phyloP scores from a whole-genome alignment of 37 sponge, comb jelly and placozoan genomes.

The Ephydatia muelleri region DNA sequence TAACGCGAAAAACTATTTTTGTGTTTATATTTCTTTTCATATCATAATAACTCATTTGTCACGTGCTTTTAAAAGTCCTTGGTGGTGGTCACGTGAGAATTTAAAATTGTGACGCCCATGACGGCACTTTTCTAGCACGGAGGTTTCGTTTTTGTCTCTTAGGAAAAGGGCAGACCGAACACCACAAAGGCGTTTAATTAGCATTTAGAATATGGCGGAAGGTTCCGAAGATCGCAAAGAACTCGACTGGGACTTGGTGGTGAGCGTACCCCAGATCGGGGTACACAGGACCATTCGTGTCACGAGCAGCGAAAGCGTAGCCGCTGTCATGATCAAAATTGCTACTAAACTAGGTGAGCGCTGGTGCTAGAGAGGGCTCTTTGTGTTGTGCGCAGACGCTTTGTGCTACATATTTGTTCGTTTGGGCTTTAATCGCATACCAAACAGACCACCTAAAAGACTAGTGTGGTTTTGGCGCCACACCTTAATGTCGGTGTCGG shows the following conservation, averaged over 20 bases:
- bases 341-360: constrained; percentile 71
- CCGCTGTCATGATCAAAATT: constrained; percentile 82
- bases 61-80: neutral
- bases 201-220: constrained; percentile 11
- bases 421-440: neutral
- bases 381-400: neutral
- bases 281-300: constrained; percentile 73
- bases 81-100: neutral
- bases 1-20: neutral
- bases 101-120: no score
- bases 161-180: neutral
- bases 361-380: neutral
- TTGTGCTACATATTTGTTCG: neutral
- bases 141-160: neutral
- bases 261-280: constrained; percentile 67
- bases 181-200: neutral
- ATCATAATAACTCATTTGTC: neutral
- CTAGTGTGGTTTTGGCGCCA: neutral
- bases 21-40: neutral
- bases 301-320: constrained; percentile 82
- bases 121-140: neutral
- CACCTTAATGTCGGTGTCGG: neutral
- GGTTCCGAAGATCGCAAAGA: constrained; percentile 59
- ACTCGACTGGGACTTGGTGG: constrained; percentile 80
- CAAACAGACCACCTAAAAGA: neutral